Percentiles rank a stretch among this genome's conserved stretches.
phyloP scores from a whole-genome alignment of 35 echinoderm and acorn worm genomes.

The Stichopus chloronotus region DNA sequence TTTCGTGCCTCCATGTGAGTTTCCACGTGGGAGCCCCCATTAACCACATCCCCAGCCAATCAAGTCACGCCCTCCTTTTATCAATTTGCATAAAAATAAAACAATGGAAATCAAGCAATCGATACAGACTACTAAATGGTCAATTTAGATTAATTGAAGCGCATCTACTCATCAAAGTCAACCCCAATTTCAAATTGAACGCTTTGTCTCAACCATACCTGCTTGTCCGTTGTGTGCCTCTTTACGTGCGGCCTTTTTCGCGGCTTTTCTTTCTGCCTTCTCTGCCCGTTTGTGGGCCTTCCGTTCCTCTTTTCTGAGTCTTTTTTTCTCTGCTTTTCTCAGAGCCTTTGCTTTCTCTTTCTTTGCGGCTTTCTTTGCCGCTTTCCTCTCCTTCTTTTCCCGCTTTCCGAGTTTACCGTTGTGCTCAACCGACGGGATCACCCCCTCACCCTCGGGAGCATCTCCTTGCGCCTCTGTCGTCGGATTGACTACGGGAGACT shows the following conservation, averaged over 20 bases:
- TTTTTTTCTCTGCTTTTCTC: constrained; percentile 17
- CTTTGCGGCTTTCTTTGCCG: background rate
- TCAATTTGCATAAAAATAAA: too few relatives aligned
- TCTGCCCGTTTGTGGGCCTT: background rate
- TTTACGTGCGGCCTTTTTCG: constrained; percentile 1
- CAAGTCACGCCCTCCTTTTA: too few relatives aligned
- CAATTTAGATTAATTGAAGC: too few relatives aligned
- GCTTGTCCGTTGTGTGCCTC: background rate
- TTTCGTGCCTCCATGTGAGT: too few relatives aligned
- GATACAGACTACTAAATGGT: too few relatives aligned
- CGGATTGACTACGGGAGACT: background rate
- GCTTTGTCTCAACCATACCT: too few relatives aligned
- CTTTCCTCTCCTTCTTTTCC: background rate
- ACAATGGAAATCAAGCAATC: too few relatives aligned
- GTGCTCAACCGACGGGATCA: background rate
- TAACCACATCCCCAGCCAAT: too few relatives aligned
- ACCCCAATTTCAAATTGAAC: too few relatives aligned
- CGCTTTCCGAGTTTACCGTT: constrained; percentile 29
- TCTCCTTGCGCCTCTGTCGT: background rate
- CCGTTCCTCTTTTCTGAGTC: background rate
- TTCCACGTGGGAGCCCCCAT: too few relatives aligned
- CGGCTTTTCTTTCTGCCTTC: background rate
- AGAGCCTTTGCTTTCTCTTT: background rate
- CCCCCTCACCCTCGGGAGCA: background rate
- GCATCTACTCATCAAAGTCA: too few relatives aligned